These are phyloP conservation scores for Crotalus viridis DNA, from an alignment of 2,113 vertebrate species.

Conservation along the genomic window DNA sequence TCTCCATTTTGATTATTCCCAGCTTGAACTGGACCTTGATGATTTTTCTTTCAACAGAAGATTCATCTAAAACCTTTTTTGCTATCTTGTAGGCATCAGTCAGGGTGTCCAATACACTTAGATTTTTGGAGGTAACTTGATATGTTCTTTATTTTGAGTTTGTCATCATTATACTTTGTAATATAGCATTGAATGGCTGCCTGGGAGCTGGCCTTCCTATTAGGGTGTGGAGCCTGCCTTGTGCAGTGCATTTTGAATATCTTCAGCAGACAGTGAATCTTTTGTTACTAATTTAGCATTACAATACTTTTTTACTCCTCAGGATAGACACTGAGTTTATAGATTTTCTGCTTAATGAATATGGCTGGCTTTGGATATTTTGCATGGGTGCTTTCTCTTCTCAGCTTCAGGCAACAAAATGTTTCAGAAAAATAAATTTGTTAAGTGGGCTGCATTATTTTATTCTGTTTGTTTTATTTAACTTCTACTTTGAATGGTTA, in stretches of 20 bases:
- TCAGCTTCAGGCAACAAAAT: not conserved
- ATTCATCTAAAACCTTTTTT: not conserved
- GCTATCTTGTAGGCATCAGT: not conserved
- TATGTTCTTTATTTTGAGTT: not conserved
- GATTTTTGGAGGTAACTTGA: not conserved
- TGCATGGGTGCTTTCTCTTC: not conserved
- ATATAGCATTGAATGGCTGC: not conserved
- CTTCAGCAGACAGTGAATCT: not conserved
- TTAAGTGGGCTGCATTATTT: not conserved
- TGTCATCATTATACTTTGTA: not conserved
- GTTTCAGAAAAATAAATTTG: not conserved
- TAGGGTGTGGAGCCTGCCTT: not conserved
- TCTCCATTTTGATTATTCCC: no score
- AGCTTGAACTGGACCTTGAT: no score
- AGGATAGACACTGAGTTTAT: not conserved
- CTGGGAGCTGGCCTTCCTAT: not conserved
- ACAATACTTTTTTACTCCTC: not conserved
- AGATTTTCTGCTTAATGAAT: not conserved
- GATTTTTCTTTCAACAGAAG: no score
- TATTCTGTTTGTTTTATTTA: not conserved
- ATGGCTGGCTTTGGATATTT: not conserved
- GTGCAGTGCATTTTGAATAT: not conserved
- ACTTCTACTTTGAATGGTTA: not conserved
- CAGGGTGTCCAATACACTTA: not conserved
- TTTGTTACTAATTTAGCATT: not conserved